Base-by-base conservation (phyloP, 2,113 vertebrate genomes). In the Micronycteris hirsuta region DNA sequence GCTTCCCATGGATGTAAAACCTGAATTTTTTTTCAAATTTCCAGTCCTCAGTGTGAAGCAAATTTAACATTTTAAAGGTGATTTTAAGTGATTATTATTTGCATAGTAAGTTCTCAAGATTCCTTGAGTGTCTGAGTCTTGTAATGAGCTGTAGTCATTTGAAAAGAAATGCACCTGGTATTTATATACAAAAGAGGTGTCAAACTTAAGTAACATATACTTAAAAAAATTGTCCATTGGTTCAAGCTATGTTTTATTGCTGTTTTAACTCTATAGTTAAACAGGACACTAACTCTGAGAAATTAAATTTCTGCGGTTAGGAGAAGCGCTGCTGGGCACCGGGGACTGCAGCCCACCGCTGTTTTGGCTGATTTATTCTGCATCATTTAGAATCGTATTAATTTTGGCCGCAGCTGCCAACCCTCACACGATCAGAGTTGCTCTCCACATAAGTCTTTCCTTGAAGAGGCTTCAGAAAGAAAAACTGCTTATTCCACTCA, bases 81-180 rank as follows among this genome's bases (percentile, higher is more conserved):
- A 83, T 96, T 97, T 97, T 94, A 96, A 93, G 77, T 95, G 94
- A 96, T 96, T 96, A 95, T 97, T 97, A 96, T 93, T 97, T 97
- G 85, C 94, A 91, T 96, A 93, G 78, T 77, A 96, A 94, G 86
- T 96, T 96, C 68, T 96, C 89, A 96, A 80, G 81, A 89, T 91
- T 94, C 49, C 7, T 70, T n/a, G n/a, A n/a, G n/a, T n/a, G n/a
- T n/a, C n/a, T n/a, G n/a, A n/a, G n/a, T n/a, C n/a, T n/a, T 95
- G 61, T 67, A 96, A 2, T 78, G 86, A 93, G 68, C 61, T 94
- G 45, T 92, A 96, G 65, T 95, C 73, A 84, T 95, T 80, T 96
- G 95, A 86, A 91, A 95, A 95, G 88, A 80, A 94, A 47, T 91
- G 78, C 82, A 97, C 95, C 94, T 97, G 97, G 82, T 38, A 56